Base-by-base conservation (phyloP, 2,888 invertebrate genomes). In the Patella ulyssiponensis region DNA sequence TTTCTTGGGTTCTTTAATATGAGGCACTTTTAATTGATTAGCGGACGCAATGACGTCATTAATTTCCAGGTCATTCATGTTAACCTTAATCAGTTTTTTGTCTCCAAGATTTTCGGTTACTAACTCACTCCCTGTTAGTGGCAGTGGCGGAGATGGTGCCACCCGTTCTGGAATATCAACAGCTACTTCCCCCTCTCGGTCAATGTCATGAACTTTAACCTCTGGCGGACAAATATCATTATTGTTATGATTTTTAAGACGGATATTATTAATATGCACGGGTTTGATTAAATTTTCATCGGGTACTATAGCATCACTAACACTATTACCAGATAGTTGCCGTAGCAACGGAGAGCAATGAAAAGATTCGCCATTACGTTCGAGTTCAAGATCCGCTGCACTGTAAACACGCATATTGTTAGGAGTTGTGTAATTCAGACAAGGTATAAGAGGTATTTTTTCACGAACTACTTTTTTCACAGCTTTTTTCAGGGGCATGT, bases 381-480 rank as follows among this genome's bases (percentile, higher is more conserved):
- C 83, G 44, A 87, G 79, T 71, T 84, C 78, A 20, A 87, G 79
- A 27, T 87, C 85, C 9, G 84, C 82, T 17, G 88, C 87, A 80
- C 86, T 86, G 79, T 88, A 89, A 14, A 90, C 86, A 69, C 85
- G 86, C 89, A 90, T 89, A 72, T 83, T 88, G 56, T 86, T 81
- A 9, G 90, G 90, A 54, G 90, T 86, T 14, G 87, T 86, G 27
- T 88, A 83, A 76, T 89, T 88, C 84, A 88, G 85, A 77, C 88
- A 88, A 0, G 90, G 87, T 71, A 87, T 88, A 17, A 90, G 77
- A 0, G 88, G 80, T 74, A 86, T 85, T 74, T 86, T 87, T 75
- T 89, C 86, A 51, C 86, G 83, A 9, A 89, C 86, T 17, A 89
- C 82, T 78, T 85, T 86, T 76, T 86, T 88, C 4, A 89, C 87